A percentile compares a stretch with the other conserved stretches of the same genome.
phyloP scores from a whole-genome alignment of 2,113 vertebrate genomes.

The Tupaia tana region DNA sequence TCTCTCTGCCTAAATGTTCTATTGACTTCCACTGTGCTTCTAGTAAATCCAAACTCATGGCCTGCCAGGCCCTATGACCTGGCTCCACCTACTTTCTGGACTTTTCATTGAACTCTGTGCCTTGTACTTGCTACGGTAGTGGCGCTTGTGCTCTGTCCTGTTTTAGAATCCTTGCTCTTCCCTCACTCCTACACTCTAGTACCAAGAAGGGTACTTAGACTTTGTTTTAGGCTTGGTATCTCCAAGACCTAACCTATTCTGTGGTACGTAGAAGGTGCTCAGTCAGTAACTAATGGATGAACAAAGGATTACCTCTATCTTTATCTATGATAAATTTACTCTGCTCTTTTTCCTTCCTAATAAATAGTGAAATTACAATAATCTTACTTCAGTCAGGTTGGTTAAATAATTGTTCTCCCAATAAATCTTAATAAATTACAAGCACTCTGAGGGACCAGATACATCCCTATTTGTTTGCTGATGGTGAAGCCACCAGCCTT shows the following conservation, averaged over 20 bases:
- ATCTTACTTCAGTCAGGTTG: background rate
- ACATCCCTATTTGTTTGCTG: background rate
- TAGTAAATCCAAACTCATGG: background rate
- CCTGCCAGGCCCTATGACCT: background rate
- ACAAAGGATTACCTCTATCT: background rate
- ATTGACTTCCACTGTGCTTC: background rate
- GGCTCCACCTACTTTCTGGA: background rate
- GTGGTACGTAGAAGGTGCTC: background rate
- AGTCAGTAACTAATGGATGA: background rate
- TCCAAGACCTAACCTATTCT: background rate
- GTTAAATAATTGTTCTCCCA: background rate
- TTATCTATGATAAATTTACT: background rate
- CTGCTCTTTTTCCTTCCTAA: background rate
- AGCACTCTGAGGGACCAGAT: background rate
- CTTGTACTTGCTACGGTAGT: background rate
- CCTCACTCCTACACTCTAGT: background rate
- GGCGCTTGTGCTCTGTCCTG: background rate
- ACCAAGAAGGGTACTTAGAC: background rate
- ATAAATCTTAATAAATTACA: background rate
- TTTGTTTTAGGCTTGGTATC: background rate
- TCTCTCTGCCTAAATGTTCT: background rate
- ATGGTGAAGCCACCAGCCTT: background rate
- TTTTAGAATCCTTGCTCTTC: background rate
- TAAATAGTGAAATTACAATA: slow-evolving; percentile 20
- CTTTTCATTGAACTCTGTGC: background rate